Evolutionary conservation across 2,113 vertebrate species (phyloP).

Genomic region (Peromyscus maniculatus): DNA sequence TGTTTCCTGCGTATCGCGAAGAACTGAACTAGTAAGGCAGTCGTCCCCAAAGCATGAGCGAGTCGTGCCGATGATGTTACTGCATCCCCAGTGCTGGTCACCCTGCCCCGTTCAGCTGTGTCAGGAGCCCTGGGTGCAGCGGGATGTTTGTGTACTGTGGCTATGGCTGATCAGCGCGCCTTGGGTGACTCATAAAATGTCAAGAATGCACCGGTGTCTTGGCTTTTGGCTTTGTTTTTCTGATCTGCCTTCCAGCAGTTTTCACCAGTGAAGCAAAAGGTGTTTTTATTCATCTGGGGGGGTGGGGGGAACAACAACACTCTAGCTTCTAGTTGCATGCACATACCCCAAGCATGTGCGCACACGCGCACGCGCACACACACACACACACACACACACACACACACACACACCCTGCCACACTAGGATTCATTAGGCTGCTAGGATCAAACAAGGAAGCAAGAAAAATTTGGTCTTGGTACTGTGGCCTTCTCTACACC

Average conservation of each 20-base stretch:
- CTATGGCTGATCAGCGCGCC: background rate
- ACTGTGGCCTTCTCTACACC: background rate
- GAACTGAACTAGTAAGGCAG: constrained; percentile 36
- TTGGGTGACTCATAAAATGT: constrained; percentile 32
- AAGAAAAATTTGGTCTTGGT: background rate
- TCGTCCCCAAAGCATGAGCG: background rate
- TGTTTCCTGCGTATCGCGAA: background rate
- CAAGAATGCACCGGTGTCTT: constrained; percentile 13
- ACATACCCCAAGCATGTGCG: background rate
- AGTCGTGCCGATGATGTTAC: too few species aligned
- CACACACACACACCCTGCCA: background rate
- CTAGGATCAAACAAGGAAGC: background rate
- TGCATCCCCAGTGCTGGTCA: too few species aligned
- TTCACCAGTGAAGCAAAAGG: background rate
- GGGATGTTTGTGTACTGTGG: background rate
- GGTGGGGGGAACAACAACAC: background rate
- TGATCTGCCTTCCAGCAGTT: constrained; percentile 8
- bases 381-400: background rate
- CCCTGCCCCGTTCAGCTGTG: fast-evolving
- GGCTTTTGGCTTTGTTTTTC: constrained; percentile 30
- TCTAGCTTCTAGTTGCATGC: background rate
- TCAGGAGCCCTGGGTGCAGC: too few species aligned
- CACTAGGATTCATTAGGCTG: background rate
- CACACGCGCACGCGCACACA: background rate
- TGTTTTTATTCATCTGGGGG: background rate